Percentiles rank a stretch among this genome's conserved stretches.
Conservation (phyloP, 2,113 vertebrate genomes). For the Merops nubicus region DNA sequence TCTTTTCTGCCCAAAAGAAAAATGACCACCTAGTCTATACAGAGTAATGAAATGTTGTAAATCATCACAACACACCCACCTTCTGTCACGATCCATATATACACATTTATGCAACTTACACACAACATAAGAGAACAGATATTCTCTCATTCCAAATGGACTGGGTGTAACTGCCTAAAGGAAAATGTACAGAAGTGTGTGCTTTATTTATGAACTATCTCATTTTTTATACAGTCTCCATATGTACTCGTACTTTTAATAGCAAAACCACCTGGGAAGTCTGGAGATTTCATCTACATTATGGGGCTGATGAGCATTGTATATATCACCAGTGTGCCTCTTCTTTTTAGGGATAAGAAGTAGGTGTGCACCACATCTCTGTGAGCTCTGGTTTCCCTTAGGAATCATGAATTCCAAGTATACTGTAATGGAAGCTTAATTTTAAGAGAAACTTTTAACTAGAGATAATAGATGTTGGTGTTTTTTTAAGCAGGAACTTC, state of each 20-base stretch:
- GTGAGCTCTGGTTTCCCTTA: not conserved
- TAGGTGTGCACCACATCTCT: not conserved
- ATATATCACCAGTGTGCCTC: not conserved
- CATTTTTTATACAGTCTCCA: not conserved
- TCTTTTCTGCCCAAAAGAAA: not conserved
- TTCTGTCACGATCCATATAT: not conserved
- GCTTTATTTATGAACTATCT: not conserved
- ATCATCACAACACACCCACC: not conserved
- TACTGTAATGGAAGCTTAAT: not conserved
- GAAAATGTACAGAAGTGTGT: not conserved
- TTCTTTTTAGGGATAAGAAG: not conserved
- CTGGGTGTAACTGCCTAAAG: not conserved
- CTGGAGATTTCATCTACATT: not conserved
- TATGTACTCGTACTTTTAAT: not conserved
- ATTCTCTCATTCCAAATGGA: not conserved
- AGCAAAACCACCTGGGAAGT: not conserved
- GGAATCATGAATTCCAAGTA: not conserved
- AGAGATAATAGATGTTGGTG: not conserved
- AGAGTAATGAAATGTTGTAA: not conserved
- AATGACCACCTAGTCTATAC: not conserved
- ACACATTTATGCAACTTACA: not conserved
- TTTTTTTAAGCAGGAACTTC: not conserved
- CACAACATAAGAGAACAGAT: not conserved
- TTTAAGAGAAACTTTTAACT: not conserved
- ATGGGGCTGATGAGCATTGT: not conserved